Percentiles rank a stretch among this genome's conserved stretches.
These are phyloP conservation scores for Austrolebias charrua DNA, from an alignment of 2,797 vertebrate species.

Conservation along the genomic window DNA sequence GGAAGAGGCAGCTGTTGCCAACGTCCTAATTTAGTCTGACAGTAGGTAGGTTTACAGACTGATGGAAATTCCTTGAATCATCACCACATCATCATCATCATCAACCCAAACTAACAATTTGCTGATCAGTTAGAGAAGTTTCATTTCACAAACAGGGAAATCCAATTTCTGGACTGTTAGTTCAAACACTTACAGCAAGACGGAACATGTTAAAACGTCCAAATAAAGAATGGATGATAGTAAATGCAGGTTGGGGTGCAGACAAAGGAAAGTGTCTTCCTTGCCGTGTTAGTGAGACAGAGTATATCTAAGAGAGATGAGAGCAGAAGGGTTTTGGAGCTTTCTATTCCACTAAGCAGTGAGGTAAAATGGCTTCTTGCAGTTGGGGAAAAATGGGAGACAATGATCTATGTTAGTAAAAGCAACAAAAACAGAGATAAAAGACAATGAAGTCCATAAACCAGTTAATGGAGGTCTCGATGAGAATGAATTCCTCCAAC, in stretches of 20 bases:
- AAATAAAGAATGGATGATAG: conserved; percentile 45
- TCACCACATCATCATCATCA: conserved; percentile 17
- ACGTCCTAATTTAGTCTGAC: conserved; percentile 59
- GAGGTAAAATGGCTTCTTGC: conserved; percentile 62
- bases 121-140: conserved; percentile 53
- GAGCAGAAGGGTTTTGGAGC: conserved; percentile 34
- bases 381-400: conserved; percentile 53
- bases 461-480: conserved; percentile 51
- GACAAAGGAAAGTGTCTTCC: conserved; percentile 33
- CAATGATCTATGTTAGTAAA: conserved; percentile 65
- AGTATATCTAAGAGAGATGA: conserved; percentile 37
- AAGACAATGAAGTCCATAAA: conserved; percentile 61
- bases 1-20: conserved; percentile 37
- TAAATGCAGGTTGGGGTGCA: conserved; percentile 42
- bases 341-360: conserved; percentile 51
- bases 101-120: conserved; percentile 56
- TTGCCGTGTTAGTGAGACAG: conserved; percentile 60
- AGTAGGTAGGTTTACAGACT: conserved; percentile 43
- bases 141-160: conserved; percentile 54
- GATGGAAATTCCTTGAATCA: conserved; percentile 47
- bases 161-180: conserved; percentile 54
- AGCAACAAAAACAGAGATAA: conserved; percentile 43
- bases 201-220: conserved; percentile 50
- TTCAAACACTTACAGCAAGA: conserved; percentile 55
- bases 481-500: conserved; percentile 56